These are phyloP conservation scores for Salticus scenicus DNA, from an alignment of 2,888 invertebrate species.

Conservation along the genomic window DNA sequence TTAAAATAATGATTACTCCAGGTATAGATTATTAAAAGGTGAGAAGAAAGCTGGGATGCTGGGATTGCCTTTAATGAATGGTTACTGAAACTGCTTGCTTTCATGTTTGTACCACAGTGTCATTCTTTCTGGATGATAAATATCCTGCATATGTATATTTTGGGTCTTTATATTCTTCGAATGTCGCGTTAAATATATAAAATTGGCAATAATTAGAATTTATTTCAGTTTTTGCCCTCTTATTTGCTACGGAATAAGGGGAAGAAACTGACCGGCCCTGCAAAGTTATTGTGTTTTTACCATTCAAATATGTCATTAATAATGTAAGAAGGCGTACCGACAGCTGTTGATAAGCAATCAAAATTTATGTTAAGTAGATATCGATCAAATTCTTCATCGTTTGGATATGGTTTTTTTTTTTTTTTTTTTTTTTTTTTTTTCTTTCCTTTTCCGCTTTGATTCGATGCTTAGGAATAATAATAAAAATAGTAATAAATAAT, in stretches of 20 bases:
- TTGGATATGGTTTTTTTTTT: neutral
- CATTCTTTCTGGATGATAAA: neutral
- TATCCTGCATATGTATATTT: neutral
- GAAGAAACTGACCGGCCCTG: no score
- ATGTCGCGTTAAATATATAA: neutral
- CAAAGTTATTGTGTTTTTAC: no score
- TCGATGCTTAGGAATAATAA: no score
- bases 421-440: no score
- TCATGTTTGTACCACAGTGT: neutral
- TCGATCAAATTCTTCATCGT: neutral
- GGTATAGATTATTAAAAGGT: conserved; percentile 6
- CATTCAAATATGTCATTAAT: neutral
- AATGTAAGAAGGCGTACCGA: neutral
- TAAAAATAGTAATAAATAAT: no score
- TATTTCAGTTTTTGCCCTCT: no score
- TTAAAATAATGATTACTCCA: conserved; percentile 28
- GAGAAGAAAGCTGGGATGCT: conserved; percentile 21
- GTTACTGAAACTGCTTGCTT: neutral
- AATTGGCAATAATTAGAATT: neutral
- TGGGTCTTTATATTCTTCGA: neutral
- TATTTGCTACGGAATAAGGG: no score
- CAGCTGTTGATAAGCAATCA: neutral
- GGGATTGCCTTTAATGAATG: conserved; percentile 30
- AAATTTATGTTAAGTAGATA: neutral
- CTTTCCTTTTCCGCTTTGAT: no score